Conservation (phyloP, 1,140 invertebrate genomes). For the Plectrocnemia conspersa region DNA sequence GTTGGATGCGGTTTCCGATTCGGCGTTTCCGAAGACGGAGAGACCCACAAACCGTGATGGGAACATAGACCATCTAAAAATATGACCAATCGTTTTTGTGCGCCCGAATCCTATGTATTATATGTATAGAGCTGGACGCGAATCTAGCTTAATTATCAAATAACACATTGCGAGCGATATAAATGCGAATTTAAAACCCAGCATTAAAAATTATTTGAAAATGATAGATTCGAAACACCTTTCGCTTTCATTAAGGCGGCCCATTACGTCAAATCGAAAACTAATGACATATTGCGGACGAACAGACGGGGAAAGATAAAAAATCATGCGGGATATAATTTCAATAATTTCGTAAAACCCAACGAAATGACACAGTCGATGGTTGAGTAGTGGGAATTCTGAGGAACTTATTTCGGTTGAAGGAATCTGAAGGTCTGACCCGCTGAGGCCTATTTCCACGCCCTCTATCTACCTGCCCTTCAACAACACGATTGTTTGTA, state of each 20-base stretch:
- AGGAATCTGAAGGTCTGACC: background rate
- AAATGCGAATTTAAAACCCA: constrained; percentile 5
- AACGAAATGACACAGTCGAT: constrained; percentile 17
- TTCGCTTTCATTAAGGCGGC: background rate
- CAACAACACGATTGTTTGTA: constrained; percentile 19
- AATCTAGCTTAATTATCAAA: background rate
- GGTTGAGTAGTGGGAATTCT: constrained; percentile 14
- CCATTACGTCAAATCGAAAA: background rate
- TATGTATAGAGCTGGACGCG: background rate
- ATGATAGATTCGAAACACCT: background rate
- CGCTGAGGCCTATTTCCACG: constrained; percentile 16
- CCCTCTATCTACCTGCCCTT: constrained; percentile 20
- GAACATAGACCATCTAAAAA: constrained; percentile 1
- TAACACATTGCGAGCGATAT: background rate
- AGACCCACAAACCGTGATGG: background rate
- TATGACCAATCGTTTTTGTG: background rate
- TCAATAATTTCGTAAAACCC: constrained; percentile 18
- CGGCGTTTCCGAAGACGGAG: constrained; percentile 4
- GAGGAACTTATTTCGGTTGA: constrained; percentile 10
- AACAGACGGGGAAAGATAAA: constrained; percentile 6
- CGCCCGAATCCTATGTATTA: constrained; percentile 4
- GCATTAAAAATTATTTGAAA: background rate
- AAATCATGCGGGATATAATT: constrained; percentile 2
- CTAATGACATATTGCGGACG: constrained; percentile 11
- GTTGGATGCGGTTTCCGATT: constrained; percentile 24